Evolutionary conservation across 2,797 vertebrate species (phyloP).

Genomic region (Argya squamiceps): DNA sequence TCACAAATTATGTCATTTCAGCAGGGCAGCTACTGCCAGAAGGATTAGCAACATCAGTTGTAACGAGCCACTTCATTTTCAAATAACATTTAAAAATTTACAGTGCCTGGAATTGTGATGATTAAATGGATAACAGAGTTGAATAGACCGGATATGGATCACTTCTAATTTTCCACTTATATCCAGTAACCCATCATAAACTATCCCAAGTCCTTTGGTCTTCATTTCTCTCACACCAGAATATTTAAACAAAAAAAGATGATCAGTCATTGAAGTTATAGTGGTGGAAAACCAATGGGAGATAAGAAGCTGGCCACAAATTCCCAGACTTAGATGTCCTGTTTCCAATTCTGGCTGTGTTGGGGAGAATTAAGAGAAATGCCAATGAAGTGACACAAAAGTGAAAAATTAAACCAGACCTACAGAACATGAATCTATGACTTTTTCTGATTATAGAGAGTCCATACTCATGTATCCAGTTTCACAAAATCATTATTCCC

Average conservation of each 20-base stretch:
- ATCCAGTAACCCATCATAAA: slow-evolving; percentile 48
- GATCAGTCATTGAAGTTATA: background rate
- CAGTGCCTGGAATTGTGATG: background rate
- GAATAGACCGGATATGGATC: background rate
- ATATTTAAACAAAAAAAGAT: slow-evolving; percentile 54
- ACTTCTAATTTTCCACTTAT: slow-evolving; percentile 26
- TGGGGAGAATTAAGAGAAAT: slow-evolving; percentile 50
- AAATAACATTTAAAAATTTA: slow-evolving; percentile 11
- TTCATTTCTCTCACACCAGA: slow-evolving; percentile 38
- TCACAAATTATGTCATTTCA: slow-evolving; percentile 48
- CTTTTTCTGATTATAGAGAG: slow-evolving; percentile 25
- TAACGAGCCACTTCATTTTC: slow-evolving; percentile 26
- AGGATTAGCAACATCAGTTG: slow-evolving; percentile 43
- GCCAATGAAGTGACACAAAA: slow-evolving; percentile 49
- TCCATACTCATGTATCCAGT: background rate
- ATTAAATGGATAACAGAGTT: slow-evolving; percentile 37
- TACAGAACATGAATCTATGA: background rate
- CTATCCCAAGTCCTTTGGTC: slow-evolving; percentile 25
- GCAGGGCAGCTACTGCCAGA: background rate
- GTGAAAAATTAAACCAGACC: slow-evolving; percentile 55
- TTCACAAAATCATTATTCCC: slow-evolving; percentile 28
- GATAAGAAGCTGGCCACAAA: slow-evolving; percentile 42
- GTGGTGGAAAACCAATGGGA: slow-evolving; percentile 20
- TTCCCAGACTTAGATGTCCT: slow-evolving; percentile 45
- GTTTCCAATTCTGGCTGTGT: slow-evolving; percentile 40